Evolutionary conservation across 2,888 invertebrate species (phyloP).

Genomic region (Dinocampus coccinellae): DNA sequence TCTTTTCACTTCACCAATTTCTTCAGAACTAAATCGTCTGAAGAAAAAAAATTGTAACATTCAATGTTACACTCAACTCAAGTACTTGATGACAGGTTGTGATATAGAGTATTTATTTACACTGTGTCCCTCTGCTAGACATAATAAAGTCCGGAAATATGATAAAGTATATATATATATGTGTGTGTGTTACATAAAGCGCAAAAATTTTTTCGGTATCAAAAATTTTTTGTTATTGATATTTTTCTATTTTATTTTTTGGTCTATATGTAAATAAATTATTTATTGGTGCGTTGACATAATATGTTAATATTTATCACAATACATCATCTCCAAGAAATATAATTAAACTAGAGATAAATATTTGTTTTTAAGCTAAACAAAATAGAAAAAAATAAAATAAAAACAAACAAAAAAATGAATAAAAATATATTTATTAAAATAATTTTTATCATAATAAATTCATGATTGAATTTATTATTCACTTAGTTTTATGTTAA

Average conservation of each 20-base stretch:
- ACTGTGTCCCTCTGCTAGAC: conserved; percentile 53
- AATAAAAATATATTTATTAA: too few relatives aligned
- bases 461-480: too few relatives aligned
- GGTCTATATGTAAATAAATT: background rate
- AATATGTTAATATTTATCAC: too few relatives aligned
- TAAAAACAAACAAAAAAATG: too few relatives aligned
- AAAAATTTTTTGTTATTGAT: background rate
- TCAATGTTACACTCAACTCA: conserved; percentile 36
- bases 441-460: too few relatives aligned
- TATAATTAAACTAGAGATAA: too few relatives aligned
- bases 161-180: conserved; percentile 54
- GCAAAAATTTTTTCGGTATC: background rate
- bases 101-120: conserved; percentile 64
- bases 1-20: conserved; percentile 32
- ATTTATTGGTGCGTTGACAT: background rate
- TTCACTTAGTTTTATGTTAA: too few relatives aligned
- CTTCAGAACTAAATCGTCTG: conserved; percentile 18
- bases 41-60: conserved; percentile 28
- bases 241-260: background rate
- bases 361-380: too few relatives aligned
- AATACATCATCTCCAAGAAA: too few relatives aligned
- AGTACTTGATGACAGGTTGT: conserved; percentile 55
- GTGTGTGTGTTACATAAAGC: conserved; percentile 11
- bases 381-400: too few relatives aligned
- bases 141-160: conserved; percentile 63